phyloP scores from a whole-genome alignment of 2,888 invertebrate genomes.

The Steromphala cineraria region DNA sequence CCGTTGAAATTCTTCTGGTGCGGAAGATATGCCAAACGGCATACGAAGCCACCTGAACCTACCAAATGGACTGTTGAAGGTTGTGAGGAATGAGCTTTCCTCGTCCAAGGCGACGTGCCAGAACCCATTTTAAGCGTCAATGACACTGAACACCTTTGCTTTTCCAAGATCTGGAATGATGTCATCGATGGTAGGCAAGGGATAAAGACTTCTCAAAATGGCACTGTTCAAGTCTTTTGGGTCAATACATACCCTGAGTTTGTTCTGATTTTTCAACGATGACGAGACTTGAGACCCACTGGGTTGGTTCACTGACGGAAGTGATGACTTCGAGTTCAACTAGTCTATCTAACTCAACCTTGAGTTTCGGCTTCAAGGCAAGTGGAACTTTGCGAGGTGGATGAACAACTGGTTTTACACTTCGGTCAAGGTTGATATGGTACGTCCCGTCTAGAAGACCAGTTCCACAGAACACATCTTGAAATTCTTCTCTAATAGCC shows the following conservation, averaged over 20 bases:
- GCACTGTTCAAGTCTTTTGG: constrained; percentile 42
- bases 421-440: constrained; percentile 25
- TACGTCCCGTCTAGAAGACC: constrained; percentile 26
- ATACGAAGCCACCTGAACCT: constrained; percentile 39
- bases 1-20: constrained; percentile 28
- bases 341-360: constrained; percentile 35
- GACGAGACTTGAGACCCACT: constrained; percentile 43
- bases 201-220: constrained; percentile 36
- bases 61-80: constrained; percentile 32
- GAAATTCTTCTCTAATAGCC: background rate
- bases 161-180: constrained; percentile 31
- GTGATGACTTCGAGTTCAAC: constrained; percentile 29
- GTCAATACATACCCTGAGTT: constrained; percentile 44
- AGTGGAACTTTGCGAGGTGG: constrained; percentile 33
- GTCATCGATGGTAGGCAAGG: constrained; percentile 21
- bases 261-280: constrained; percentile 33
- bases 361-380: constrained; percentile 25
- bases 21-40: constrained; percentile 38
- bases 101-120: constrained; percentile 42
- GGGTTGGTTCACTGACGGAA: constrained; percentile 38
- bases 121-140: constrained; percentile 38
- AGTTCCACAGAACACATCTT: constrained; percentile 26
- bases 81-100: constrained; percentile 37
- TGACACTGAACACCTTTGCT: constrained; percentile 34
- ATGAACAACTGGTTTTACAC: constrained; percentile 27